Evolutionary conservation across 2,113 vertebrate species (phyloP).

Genomic region (Nymphicus hollandicus): DNA sequence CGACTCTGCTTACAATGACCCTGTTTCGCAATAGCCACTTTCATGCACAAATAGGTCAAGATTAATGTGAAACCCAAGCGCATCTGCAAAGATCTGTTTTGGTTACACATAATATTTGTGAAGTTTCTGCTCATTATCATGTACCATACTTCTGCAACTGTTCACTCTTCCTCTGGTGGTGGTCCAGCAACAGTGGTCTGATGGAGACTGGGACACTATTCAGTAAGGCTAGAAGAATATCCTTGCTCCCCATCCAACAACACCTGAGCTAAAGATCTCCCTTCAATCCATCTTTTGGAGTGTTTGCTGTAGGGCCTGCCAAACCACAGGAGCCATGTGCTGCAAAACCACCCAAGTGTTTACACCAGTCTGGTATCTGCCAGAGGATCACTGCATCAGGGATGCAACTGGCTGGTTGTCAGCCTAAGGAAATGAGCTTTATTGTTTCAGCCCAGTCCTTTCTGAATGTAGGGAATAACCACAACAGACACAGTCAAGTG

Average conservation of each 20-base stretch:
- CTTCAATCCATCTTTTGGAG: not conserved
- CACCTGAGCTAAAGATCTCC: not conserved
- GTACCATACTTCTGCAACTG: not conserved
- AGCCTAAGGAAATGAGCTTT: not conserved
- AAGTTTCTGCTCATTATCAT: not conserved
- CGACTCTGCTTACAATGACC: not conserved
- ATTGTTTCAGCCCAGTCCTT: not conserved
- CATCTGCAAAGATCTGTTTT: not conserved
- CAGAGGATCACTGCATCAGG: not conserved
- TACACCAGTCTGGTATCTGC: not conserved
- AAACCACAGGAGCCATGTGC: not conserved
- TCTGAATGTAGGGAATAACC: not conserved
- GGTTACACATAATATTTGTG: not conserved
- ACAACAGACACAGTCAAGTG: not conserved
- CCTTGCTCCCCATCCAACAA: not conserved
- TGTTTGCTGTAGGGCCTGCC: not conserved
- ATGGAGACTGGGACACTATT: not conserved
- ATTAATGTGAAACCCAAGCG: not conserved
- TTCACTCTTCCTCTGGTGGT: not conserved
- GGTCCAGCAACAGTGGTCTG: not conserved
- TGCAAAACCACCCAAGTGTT: not conserved
- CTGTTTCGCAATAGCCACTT: not conserved
- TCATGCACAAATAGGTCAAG: not conserved
- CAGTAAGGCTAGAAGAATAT: not conserved
- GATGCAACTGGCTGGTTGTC: not conserved